Conservation (phyloP, 2,797 vertebrate genomes). For the Sylvilagus floridanus region DNA sequence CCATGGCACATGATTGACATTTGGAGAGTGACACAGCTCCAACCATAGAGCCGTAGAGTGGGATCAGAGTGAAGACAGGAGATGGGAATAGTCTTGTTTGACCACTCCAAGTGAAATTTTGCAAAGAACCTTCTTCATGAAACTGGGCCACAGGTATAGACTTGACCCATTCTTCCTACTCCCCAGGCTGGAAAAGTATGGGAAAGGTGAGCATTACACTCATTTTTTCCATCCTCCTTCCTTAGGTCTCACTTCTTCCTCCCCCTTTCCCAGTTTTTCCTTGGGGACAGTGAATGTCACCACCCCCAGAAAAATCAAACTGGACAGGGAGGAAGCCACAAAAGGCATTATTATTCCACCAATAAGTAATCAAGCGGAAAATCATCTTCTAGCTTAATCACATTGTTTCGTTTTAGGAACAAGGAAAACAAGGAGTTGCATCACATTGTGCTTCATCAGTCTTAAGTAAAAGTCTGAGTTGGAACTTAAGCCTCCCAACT, state of each 20-base stretch:
- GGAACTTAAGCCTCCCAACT: background rate
- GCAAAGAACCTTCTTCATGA: background rate
- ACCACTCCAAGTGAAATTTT: background rate
- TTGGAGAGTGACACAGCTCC: background rate
- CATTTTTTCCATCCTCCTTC: background rate
- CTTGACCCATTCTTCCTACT: background rate
- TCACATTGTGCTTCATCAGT: background rate
- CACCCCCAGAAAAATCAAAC: background rate
- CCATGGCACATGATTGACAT: background rate
- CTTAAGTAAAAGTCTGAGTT: background rate
- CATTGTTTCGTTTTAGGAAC: background rate
- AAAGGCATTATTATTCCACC: background rate
- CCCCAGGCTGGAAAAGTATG: background rate
- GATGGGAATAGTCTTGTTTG: background rate
- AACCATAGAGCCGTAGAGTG: background rate
- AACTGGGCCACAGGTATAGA: accelerated
- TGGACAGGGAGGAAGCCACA: background rate
- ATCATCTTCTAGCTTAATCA: background rate
- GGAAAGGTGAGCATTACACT: background rate
- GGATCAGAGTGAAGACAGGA: background rate
- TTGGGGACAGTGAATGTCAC: background rate
- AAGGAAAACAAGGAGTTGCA: background rate
- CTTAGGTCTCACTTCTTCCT: background rate
- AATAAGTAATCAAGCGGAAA: background rate
- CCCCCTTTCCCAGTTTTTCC: background rate